phyloP scores from a whole-genome alignment of 2,113 vertebrate species.

The Rhinogobius similis region DNA sequence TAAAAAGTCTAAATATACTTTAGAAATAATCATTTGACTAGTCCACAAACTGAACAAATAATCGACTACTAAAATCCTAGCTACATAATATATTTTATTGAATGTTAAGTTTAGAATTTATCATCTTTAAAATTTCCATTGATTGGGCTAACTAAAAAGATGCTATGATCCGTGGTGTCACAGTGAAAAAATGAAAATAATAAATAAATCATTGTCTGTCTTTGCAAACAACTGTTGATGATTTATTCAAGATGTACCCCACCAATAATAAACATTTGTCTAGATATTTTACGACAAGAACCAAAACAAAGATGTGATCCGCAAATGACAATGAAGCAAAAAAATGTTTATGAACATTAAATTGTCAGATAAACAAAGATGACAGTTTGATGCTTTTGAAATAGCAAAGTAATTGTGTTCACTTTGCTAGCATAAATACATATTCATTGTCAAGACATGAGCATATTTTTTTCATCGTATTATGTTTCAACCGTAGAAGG shows the following conservation, averaged over 20 bases:
- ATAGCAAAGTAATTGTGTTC: background rate
- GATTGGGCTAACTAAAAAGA: no score
- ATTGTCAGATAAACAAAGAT: background rate
- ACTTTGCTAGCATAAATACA: background rate
- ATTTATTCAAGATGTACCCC: background rate
- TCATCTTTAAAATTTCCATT: no score
- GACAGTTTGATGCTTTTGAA: constrained; percentile 8
- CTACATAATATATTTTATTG: no score
- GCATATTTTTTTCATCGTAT: background rate
- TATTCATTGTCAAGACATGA: background rate
- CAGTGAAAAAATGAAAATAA: no score
- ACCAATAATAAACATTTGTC: background rate
- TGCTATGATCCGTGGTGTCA: no score
- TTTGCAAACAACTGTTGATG: background rate
- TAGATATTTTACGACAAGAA: background rate
- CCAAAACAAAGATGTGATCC: background rate
- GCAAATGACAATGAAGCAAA: background rate
- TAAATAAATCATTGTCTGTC: background rate
- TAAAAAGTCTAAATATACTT: no score
- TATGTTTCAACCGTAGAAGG: no score
- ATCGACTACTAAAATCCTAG: no score
- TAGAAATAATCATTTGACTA: no score
- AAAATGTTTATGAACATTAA: background rate
- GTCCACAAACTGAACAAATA: no score
- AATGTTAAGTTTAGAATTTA: no score